phyloP scores from a whole-genome alignment of 2,797 vertebrate species.

The Acanthurus lineatus region DNA sequence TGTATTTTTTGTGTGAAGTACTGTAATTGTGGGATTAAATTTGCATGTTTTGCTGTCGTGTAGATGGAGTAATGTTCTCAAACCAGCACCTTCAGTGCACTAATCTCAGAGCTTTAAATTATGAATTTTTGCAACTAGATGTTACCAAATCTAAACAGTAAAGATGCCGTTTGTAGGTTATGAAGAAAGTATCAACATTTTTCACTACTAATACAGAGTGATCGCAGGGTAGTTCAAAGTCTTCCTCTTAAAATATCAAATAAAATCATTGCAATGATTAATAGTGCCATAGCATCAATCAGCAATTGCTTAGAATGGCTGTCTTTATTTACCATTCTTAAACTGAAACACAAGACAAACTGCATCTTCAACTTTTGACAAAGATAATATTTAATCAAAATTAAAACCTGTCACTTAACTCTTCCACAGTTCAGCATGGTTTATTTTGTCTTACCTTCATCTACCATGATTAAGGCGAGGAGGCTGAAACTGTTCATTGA shows the following conservation, averaged over 20 bases:
- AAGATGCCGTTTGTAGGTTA: conserved; percentile 28
- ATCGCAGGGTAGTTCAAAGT: neutral
- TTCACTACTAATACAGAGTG: neutral
- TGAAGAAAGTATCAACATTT: neutral
- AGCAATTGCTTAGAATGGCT: neutral
- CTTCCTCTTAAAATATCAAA: neutral
- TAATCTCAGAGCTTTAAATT: conserved; percentile 16
- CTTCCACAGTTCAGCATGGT: neutral
- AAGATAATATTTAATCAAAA: conserved; percentile 1
- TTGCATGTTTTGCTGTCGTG: conserved; percentile 26
- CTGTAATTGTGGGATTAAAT: conserved; percentile 12
- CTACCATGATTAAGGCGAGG: neutral
- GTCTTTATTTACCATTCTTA: neutral
- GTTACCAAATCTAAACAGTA: neutral
- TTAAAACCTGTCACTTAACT: neutral
- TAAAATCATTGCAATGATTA: neutral
- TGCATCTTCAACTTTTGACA: conserved; percentile 33
- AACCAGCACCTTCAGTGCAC: neutral
- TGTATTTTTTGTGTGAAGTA: conserved; percentile 12
- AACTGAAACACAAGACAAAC: conserved; percentile 21
- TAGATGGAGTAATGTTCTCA: conserved; percentile 22
- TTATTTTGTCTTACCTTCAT: neutral
- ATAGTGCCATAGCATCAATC: neutral
- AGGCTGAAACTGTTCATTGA: neutral
- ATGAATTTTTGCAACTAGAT: neutral